Evolutionary conservation across 2,113 vertebrate species (phyloP), one percentile per base, ranked within the genome.

Genomic region (Camelus bactrianus): DNA sequence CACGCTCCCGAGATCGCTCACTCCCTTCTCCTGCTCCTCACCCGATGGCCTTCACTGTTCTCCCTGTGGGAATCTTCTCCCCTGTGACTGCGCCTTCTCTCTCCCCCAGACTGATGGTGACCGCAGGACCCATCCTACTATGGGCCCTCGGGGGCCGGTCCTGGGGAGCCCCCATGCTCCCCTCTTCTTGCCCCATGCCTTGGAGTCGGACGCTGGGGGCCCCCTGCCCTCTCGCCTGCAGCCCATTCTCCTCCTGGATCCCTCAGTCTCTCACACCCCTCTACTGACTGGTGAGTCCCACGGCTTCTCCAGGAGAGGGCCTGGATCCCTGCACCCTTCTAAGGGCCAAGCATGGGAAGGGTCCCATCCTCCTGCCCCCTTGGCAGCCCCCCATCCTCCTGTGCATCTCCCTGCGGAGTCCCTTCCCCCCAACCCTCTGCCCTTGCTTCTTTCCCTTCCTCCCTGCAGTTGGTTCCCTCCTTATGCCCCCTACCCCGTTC

Each of bases 241-340:
- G 97, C 99, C 99, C 5, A 97, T 99, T 91, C 98, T 99, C 90
- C 99, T 99, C 94, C 98, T 99, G 90, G 99, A 99, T 62, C 99
- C 99, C n/a, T 99, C 99, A 0, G 99, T 99, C 62, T 93, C 99
- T 77, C 99, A 99, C 54, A 1, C 99, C 9, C 99, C 99, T 0
- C 98, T 99, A 86, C 98, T 99, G 96, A 98, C 99, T 0, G 97
- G 99, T 99, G 89, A 98, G 99, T 84, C 2, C 4, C 2, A 2
- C 11, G 79, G 14, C 52, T 17, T 24, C 30, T 50, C 2, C 24
- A 5, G 70, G n/a, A 62, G 67, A 70, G 69, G 73, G 64, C 26
- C 70, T 35, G 56, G 89, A 8, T 91, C 81, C 84, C 30, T 65
- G 42, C 13, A 52, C 8, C 58, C 60, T 50, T 19, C 73, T 20